A percentile compares a stretch with the other conserved stretches of the same genome.
Evolutionary conservation across 1,140 invertebrate genomes (phyloP).

Genomic region (Carposina sasakii): DNA sequence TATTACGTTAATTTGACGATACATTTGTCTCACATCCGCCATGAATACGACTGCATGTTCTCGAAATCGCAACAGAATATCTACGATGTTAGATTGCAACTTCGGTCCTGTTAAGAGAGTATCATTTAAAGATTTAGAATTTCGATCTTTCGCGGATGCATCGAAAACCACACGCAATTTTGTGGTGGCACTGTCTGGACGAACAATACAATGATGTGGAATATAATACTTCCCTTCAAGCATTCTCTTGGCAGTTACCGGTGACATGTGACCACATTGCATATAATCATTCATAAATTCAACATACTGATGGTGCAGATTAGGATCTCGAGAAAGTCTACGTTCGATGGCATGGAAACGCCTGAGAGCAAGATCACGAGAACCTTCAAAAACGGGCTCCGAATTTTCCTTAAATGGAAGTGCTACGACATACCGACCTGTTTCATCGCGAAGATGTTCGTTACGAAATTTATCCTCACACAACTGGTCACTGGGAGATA

Average conservation of each 20-base stretch:
- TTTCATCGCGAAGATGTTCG: conserved; percentile 7
- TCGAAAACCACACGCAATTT: conserved; percentile 50
- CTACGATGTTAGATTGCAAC: conserved; percentile 13
- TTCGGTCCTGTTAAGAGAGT: conserved; percentile 13
- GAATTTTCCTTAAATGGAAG: conserved; percentile 18
- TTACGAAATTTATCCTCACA: conserved; percentile 12
- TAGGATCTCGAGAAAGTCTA: conserved; percentile 11
- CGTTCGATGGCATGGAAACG: conserved; percentile 21
- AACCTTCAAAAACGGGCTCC: conserved; percentile 15
- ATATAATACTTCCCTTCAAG: conserved; percentile 39
- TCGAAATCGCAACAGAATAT: conserved; percentile 14
- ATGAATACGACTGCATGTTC: conserved; percentile 11
- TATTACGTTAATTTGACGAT: not conserved
- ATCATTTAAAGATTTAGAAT: conserved; percentile 12
- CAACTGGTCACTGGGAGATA: conserved; percentile 10
- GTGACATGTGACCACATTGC: conserved; percentile 18
- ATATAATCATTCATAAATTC: conserved; percentile 26
- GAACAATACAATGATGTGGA: conserved; percentile 59
- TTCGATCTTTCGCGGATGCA: conserved; percentile 9
- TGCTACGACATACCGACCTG: conserved; percentile 14
- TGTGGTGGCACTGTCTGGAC: conserved; percentile 35
- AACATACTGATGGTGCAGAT: conserved; percentile 13
- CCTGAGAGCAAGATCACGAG: conserved; percentile 22
- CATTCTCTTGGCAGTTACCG: conserved; percentile 9
- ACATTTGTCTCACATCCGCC: conserved; percentile 16